Base-by-base conservation (phyloP, 2,113 vertebrate species). In the Leucopsar rothschildi region DNA sequence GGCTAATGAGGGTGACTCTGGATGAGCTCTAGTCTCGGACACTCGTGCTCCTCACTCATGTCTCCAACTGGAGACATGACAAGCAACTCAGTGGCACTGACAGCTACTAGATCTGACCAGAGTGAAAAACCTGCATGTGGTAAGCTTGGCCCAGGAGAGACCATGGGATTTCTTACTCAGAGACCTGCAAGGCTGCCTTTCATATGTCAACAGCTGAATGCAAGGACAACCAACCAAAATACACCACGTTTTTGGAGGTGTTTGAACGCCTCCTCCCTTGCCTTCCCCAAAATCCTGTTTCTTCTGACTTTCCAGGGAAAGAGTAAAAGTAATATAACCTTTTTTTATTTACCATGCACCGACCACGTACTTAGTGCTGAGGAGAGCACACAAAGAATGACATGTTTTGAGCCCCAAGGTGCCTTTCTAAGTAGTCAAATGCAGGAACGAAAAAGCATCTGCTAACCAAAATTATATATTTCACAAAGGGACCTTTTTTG, bases 151-250 rank as follows among this genome's bases (percentile, higher is more conserved):
- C 28, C 28, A 40, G 47, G 33, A 68, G 14, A 76, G 14, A 64
- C 31, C 2, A 1, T 2, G 22, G 66, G 31, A 17, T 64, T 5
- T 50, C 35, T 33, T 19, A 39, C 17, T 9, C 0, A 0, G 49
- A 47, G 27, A 90, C 15, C 59, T 47, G 53, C 55, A 73, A 42
- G 40, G 45, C 45, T 73, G 42, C 33, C 33, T 40, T 53, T 69
- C 10, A 13, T 22, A 70, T 40, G 6, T 8, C 37, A 81, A 49
- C 9, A 25, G 33, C 40, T 73, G 31, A 40, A 7, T 23, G 63
- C 3, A 23, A 22, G 28, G 37, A 83, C 53, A 64, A 61, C 3
- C 15, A 28, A 60, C 5, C 23, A 19, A 61, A 93, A 91, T 0
- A 83, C n/a, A 23, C 7, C 37, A 23, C 1, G 6, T 60, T 61